These are phyloP conservation scores for Sarotherodon lohbergeri DNA, from an alignment of 2,113 vertebrate genomes.

Conservation along the genomic window DNA sequence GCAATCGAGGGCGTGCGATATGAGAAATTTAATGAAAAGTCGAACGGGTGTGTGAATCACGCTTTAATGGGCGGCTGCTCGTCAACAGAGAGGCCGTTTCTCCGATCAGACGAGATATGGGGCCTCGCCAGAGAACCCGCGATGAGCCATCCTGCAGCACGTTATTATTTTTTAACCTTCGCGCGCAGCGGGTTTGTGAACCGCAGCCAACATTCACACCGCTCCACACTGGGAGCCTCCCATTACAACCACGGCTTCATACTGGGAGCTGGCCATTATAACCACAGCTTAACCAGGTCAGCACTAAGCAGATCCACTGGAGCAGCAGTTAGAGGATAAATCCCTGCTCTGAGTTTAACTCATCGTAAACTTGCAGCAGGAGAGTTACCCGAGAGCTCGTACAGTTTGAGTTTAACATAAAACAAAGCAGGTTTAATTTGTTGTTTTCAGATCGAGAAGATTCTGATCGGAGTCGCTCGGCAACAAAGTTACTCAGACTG, in stretches of 20 bases:
- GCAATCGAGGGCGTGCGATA: background rate
- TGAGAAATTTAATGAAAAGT: conserved; percentile 26
- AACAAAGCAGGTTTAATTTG: background rate
- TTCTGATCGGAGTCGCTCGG: background rate
- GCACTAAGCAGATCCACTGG: background rate
- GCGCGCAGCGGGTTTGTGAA: background rate
- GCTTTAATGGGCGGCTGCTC: conserved; percentile 18
- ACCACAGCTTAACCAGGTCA: conserved; percentile 14
- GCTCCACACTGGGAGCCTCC: background rate
- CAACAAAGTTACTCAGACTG: background rate
- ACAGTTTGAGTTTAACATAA: background rate
- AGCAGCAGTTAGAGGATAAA: conserved; percentile 2
- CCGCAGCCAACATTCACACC: background rate
- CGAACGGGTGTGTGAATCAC: background rate
- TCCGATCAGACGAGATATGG: background rate
- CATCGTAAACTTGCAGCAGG: background rate
- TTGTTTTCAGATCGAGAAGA: background rate
- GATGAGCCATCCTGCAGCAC: conserved; percentile 10
- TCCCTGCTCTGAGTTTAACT: background rate
- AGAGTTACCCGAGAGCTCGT: background rate
- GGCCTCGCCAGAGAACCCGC: background rate
- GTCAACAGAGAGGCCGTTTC: conserved; percentile 12
- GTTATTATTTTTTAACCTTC: conserved; percentile 32
- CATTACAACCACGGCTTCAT: conserved; percentile 5
- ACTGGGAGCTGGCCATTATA: conserved; percentile 21